Base-by-base conservation (phyloP, 2,797 vertebrate species). In the Sciurus vulgaris region DNA sequence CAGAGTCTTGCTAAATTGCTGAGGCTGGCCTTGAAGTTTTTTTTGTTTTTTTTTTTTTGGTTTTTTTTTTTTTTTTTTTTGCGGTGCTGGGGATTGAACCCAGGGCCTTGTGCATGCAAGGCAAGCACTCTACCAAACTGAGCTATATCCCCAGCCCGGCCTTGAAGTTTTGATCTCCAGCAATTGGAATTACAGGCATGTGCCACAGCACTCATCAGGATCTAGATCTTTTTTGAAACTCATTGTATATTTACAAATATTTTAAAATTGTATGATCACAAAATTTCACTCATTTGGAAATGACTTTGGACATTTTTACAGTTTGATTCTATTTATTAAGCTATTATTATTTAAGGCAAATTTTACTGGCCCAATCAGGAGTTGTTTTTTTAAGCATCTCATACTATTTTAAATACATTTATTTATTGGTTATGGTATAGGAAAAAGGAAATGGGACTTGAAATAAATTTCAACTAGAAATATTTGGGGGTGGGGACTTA, bases 261-360 rank as follows among this genome's bases (percentile, higher is more conserved):
- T 41, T 59, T 93, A 73, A 70, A 94, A 69, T 49, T 88, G 63
- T 89, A 83, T 91, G 28, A 8, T 44, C 47, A 83, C 13, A 87
- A 86, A 59, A 86, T 86, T n/a, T 18, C 44, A 72, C 38, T 86
- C 49, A 74, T 76, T 93, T 82, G 54, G 38, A 83, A 89, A 61
- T 84, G 51, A 76, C 33, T 20, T 93, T 33, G 74, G 12, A 89
- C 4, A 77, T 74, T 85, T 77, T 89, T 51, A 69, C 10, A 86
- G 8, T 67, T 74, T 51, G 9, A 90, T 95, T 72, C 15, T 67
- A 65, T 61, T 86, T 95, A 76, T 79, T 69, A 70, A 89, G 67
- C 44, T 73, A 54, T 95, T 61, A 72, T 13, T 77, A 90, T 22
- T 38, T 26, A 86, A 94, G 49, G 10, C 38, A 73, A 51, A 65